Evolutionary conservation across 2,113 vertebrate genomes (phyloP).

Genomic region (Andinoacara biseriatus): DNA sequence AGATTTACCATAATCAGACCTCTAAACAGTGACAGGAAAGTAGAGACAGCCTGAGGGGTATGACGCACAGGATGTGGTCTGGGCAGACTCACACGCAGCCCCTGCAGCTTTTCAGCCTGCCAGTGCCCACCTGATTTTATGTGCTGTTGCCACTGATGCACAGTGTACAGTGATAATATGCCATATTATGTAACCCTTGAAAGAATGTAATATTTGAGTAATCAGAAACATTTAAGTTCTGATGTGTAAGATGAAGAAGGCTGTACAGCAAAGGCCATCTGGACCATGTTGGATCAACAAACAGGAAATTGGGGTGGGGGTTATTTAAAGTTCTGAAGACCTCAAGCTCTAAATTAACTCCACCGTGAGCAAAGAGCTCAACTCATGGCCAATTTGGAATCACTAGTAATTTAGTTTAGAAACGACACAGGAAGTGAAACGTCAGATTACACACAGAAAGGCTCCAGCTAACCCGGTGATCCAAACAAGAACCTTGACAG

Average conservation of each 20-base stretch:
- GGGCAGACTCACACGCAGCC: background rate
- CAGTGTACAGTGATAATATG: no score
- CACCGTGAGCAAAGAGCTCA: background rate
- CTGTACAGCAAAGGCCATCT: no score
- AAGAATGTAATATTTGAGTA: no score
- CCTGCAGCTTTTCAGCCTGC: no score
- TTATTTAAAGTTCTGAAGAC: background rate
- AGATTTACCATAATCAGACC: background rate
- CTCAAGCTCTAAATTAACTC: background rate
- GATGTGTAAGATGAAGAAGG: no score
- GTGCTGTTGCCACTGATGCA: background rate
- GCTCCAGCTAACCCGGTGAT: background rate
- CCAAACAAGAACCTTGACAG: background rate
- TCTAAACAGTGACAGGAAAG: background rate
- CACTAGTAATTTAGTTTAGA: background rate
- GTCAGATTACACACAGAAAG: background rate
- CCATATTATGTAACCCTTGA: no score
- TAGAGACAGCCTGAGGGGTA: background rate
- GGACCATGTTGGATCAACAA: no score
- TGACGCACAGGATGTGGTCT: background rate
- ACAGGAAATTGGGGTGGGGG: no score
- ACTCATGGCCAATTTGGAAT: background rate
- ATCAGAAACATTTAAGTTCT: no score
- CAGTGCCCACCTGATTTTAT: background rate
- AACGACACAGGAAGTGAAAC: background rate